Conservation (phyloP, 2,888 invertebrate species). For the Apamea epomidion region DNA sequence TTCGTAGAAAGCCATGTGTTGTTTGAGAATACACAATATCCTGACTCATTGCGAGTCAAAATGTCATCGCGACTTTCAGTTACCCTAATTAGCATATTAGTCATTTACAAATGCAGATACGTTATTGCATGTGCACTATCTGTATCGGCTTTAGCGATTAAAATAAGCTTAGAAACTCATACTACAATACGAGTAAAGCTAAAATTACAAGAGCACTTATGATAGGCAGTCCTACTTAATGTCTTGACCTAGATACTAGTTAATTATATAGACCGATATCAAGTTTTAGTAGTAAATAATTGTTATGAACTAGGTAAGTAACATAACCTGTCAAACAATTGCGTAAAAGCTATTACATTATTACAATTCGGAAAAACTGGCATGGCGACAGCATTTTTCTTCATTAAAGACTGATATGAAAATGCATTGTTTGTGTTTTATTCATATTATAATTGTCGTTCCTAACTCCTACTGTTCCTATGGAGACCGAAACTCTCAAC, state of each 20-base stretch:
- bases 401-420: not conserved
- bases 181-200: slow-evolving; percentile 27
- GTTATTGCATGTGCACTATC: not conserved
- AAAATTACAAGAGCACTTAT: slow-evolving; percentile 39
- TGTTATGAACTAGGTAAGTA: slow-evolving; percentile 36
- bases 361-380: slow-evolving; percentile 46
- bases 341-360: slow-evolving; percentile 51
- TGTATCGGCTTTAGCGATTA: slow-evolving; percentile 22
- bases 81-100: slow-evolving; percentile 28
- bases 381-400: slow-evolving; percentile 12
- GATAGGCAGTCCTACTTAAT: slow-evolving; percentile 23
- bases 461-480: slow-evolving; percentile 5
- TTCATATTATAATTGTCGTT: not conserved
- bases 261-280: slow-evolving; percentile 41
- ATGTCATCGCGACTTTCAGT: slow-evolving; percentile 29
- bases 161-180: slow-evolving; percentile 29
- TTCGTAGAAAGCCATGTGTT: slow-evolving; percentile 45
- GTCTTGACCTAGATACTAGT: slow-evolving; percentile 48
- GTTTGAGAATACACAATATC: slow-evolving; percentile 29
- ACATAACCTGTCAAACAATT: slow-evolving; percentile 48
- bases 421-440: slow-evolving; percentile 9
- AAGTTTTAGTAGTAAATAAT: slow-evolving; percentile 55
- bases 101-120: slow-evolving; percentile 25
- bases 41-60: slow-evolving; percentile 36
- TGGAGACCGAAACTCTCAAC: slow-evolving; percentile 5